Percentiles rank a stretch among this genome's conserved stretches.
These are phyloP conservation scores for sheep (Ovis aries) DNA, from an alignment of 2,113 vertebrate genomes.

Conservation along the genomic window DNA sequence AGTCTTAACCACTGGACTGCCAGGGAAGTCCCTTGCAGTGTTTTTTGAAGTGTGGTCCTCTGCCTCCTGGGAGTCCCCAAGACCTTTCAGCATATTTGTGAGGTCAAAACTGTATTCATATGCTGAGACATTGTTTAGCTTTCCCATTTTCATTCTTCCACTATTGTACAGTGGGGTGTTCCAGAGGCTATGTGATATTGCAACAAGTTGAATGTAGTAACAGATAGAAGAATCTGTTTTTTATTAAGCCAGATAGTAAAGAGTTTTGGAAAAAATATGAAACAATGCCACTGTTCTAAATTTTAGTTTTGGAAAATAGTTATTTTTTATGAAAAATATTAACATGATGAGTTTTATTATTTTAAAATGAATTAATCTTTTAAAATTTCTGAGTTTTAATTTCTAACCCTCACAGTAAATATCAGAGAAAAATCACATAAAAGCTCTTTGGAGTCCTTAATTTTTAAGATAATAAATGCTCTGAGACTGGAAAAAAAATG, in stretches of 20 bases:
- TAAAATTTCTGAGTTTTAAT: background rate
- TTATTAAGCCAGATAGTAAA: background rate
- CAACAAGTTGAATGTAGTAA: background rate
- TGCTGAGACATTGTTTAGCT: background rate
- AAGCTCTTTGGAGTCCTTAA: background rate
- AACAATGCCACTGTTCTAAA: background rate
- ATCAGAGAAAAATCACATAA: background rate
- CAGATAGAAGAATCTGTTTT: background rate
- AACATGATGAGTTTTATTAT: background rate
- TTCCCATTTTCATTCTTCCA: constrained; percentile 29
- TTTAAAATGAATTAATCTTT: constrained; percentile 13
- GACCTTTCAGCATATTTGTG: background rate
- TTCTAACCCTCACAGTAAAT: background rate
- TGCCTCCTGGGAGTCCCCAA: background rate
- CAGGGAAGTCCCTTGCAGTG: background rate
- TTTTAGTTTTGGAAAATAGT: constrained; percentile 15
- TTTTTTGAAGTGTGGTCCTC: background rate
- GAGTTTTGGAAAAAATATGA: constrained; percentile 1
- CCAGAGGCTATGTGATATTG: background rate
- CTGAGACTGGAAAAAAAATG: background rate
- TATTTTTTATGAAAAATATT: constrained; percentile 11
- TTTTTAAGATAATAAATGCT: constrained; percentile 14
- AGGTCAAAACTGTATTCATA: constrained; percentile 7
- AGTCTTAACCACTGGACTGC: background rate
- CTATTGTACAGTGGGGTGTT: background rate